Base-by-base conservation (phyloP, 2,888 invertebrate species). In the Phortica magna region DNA sequence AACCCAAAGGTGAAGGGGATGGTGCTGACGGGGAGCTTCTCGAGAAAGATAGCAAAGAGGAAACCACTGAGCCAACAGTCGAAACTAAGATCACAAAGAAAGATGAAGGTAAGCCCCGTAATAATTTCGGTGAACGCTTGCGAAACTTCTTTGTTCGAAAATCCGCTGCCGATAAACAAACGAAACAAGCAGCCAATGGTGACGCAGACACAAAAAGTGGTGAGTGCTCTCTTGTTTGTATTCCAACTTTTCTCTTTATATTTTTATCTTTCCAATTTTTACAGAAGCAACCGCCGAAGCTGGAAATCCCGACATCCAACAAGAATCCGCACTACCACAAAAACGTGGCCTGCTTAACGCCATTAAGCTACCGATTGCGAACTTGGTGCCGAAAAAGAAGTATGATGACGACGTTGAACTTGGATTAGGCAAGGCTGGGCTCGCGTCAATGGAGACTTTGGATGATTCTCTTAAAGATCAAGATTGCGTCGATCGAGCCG, bases 401-500 rank as follows among this genome's bases (percentile, higher is more conserved):
- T 90, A 92, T 75, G 91, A 92, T 84, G 93, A 92, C 64, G 94
- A 94, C 88, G 90, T 93, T 43, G 93, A 94, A 76, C 91, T 93
- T 70, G 94, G 93, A 76, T 88, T 93, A 74, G 93, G 93, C 77
- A 94, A 94, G 82, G 96, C 95, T 7, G 95, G 95, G 22, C 93
- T 96, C 73, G 96, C 96, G 0, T 96, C 96, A 7, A 95, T 95
- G 94, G 96, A 96, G 91, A 96, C 96, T 0, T 92, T 96, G 65
- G 96, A 96, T 88, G 96, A 96, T 83, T 95, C 95, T 82, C 91
- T 93, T 19, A 93, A 94, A 75, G 94, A 94, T 82, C 94, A 94
- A 17, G 95, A 95, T 75, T 94, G 94, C 78, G 93, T 92, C 2
- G 93, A 92, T 79, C 89, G 89, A 76, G 90, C 90, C 0, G 94